Percentiles rank a stretch among this genome's conserved stretches.
Evolutionary conservation across 2,113 vertebrate species (phyloP).

Genomic region (Suncus etruscus): DNA sequence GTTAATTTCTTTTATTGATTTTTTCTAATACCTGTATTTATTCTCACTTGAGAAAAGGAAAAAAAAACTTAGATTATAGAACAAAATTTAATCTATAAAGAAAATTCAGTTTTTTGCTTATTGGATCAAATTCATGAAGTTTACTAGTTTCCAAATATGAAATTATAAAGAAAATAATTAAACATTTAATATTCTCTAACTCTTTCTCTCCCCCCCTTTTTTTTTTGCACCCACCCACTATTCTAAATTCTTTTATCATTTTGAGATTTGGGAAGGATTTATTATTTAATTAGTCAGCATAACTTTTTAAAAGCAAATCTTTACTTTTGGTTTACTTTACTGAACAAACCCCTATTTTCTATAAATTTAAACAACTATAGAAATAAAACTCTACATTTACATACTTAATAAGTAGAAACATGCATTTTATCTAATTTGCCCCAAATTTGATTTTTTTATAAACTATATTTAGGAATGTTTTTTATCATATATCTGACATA

Average conservation of each 20-base stretch:
- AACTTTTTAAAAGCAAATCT: neutral
- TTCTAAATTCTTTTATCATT: neutral
- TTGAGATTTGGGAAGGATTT: slow-evolving; percentile 16
- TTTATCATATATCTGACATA: neutral
- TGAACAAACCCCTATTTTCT: neutral
- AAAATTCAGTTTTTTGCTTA: neutral
- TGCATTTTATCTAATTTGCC: slow-evolving; percentile 5
- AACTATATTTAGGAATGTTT: neutral
- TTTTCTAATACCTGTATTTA: slow-evolving; percentile 1
- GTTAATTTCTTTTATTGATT: slow-evolving; percentile 31
- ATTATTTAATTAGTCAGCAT: slow-evolving; percentile 7
- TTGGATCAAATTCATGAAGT: neutral
- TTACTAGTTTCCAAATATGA: slow-evolving; percentile 19
- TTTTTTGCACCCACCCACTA: too few species aligned
- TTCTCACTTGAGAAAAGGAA: slow-evolving; percentile 37
- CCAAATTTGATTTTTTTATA: neutral
- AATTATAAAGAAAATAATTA: slow-evolving; percentile 7
- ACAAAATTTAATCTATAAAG: neutral
- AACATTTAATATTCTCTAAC: too few species aligned
- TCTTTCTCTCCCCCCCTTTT: too few species aligned
- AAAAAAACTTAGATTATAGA: neutral
- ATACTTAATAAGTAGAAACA: neutral
- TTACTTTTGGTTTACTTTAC: too few species aligned
- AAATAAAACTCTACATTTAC: slow-evolving; percentile 37
- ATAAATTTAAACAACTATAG: neutral